phyloP scores from a whole-genome alignment of 35 echinoderm and acorn worm species.

The Ophioderma brevispina region DNA sequence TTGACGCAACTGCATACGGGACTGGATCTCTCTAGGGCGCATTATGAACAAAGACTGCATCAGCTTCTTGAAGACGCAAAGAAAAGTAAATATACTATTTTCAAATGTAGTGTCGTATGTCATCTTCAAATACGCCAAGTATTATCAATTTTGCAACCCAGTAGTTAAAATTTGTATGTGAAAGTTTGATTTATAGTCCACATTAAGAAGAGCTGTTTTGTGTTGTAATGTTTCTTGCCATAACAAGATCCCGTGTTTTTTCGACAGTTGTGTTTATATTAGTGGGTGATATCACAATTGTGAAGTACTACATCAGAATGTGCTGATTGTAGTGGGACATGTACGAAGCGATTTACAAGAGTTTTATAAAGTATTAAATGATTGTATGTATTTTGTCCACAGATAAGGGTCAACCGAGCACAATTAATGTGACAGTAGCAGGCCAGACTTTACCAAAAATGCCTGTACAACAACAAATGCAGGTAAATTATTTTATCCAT shows the following conservation, averaged over 20 bases:
- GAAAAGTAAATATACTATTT: constrained; percentile 15
- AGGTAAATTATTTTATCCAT: constrained; percentile 64
- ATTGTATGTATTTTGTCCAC: neutral
- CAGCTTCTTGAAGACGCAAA: constrained; percentile 36
- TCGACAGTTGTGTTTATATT: too few species aligned
- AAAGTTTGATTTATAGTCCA: neutral
- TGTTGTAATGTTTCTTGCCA: too few species aligned
- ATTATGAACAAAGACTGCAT: constrained; percentile 63
- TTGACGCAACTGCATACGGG: constrained; percentile 63
- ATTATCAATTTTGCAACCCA: neutral
- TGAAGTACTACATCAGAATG: too few species aligned
- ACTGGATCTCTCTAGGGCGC: constrained; percentile 58
- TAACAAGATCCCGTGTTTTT: too few species aligned
- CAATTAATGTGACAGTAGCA: constrained; percentile 49
- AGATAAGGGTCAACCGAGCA: neutral
- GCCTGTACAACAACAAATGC: constrained; percentile 73
- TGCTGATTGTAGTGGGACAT: too few species aligned
- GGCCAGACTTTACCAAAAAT: constrained; percentile 69
- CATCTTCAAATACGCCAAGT: neutral
- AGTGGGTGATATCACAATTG: too few species aligned
- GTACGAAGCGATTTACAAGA: too few species aligned
- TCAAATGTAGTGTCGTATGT: neutral
- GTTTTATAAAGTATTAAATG: neutral
- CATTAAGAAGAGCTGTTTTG: too few species aligned
- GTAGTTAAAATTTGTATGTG: neutral